Base-by-base conservation (phyloP, 2,113 vertebrate genomes). In the Pterocles gutturalis region DNA sequence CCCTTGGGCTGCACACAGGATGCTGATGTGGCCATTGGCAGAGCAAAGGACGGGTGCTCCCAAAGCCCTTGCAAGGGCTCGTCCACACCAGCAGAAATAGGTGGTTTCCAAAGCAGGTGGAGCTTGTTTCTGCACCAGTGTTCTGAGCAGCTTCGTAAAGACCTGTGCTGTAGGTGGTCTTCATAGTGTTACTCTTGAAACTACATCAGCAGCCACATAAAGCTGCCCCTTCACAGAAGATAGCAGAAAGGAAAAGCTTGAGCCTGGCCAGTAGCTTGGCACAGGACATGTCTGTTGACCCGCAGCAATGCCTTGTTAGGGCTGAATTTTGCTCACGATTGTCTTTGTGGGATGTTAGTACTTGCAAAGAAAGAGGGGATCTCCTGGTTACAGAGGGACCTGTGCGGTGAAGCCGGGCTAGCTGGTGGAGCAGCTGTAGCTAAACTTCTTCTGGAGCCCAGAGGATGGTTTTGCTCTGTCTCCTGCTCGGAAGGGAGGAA, bases 401-500 rank as follows among this genome's bases (percentile, higher is more conserved):
- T 90, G 70, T 48, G 69, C 86, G 66, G 53, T 76, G 77, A 86
- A 80, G 60, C 70, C 43, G 46, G 33, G 64, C 31, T 89, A 41
- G 76, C 17, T 9, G 5, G 33, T 90, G 69, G 76, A 77, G 41
- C 41, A 57, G 65, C 45, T 0, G 0, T 13, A 53, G 53, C 89
- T 82, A 36, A 83, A 79, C 41, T 55, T 36, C 69, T 86, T 64
- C 80, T 69, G 28, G 53, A 81, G 58, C 41, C 14, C 5, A 79
- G 87, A 72, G 57, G 61, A 58, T 87, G 43, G 77, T 1, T 94
- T 93, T 92, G 46, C 71, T 58, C 7, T 88, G 62, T 58, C 58
- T 76, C 29, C 62, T 87, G 81, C 80, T 45, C 95, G 83, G 76
- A 43, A 83, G 66, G 38, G 49, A 72, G 70, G 87, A 87, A 96